phyloP scores from a whole-genome alignment of 2,113 vertebrate genomes.

The Oryzias melastigma region DNA sequence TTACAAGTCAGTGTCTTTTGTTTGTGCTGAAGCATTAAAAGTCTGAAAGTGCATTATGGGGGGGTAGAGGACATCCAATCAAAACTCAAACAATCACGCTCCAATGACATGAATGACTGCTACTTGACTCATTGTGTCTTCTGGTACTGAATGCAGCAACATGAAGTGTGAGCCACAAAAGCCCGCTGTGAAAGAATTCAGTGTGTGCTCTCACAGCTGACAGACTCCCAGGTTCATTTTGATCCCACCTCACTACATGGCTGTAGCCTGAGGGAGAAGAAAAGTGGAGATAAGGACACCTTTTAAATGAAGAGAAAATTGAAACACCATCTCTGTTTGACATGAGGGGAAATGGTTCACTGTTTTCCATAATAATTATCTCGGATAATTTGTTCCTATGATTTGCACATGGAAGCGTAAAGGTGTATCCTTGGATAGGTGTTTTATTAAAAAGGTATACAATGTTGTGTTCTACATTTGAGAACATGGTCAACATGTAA shows the following conservation, averaged over 20 bases:
- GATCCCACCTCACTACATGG: constrained; percentile 14
- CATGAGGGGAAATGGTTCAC: constrained; percentile 7
- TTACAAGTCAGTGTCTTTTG: constrained; percentile 4
- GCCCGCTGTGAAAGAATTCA: constrained; percentile 14
- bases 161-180: constrained; percentile 28
- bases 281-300: constrained; percentile 8
- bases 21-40: background rate
- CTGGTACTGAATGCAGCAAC: constrained; percentile 32
- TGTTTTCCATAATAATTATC: constrained; percentile 16
- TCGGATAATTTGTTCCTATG: constrained; percentile 16
- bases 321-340: constrained; percentile 6
- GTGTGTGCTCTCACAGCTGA: constrained; percentile 24
- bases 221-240: constrained; percentile 32
- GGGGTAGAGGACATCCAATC: constrained; percentile 32
- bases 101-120: constrained; percentile 34
- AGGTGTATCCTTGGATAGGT: too few relatives aligned
- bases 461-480: too few relatives aligned
- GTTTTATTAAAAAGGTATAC: too few relatives aligned
- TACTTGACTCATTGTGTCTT: constrained; percentile 26
- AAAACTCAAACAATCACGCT: constrained; percentile 34
- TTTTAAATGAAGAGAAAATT: constrained; percentile 20
- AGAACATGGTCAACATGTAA: too few relatives aligned
- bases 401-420: background rate
- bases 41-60: too few relatives aligned
- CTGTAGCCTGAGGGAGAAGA: constrained; percentile 13